Evolutionary conservation across 2,797 vertebrate genomes (phyloP).

Genomic region (Diceros bicornis): DNA sequence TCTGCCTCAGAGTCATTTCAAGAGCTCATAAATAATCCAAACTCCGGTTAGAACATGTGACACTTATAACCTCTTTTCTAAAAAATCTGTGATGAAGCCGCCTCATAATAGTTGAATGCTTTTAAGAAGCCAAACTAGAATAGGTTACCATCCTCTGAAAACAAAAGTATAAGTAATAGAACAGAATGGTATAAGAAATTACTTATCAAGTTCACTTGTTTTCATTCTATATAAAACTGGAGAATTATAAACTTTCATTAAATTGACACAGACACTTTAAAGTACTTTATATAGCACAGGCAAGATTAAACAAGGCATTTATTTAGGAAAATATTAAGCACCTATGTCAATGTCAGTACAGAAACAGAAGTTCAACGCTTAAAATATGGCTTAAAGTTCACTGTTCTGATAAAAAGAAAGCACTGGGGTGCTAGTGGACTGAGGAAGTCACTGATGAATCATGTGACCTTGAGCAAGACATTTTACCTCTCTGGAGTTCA

Average conservation of each 20-base stretch:
- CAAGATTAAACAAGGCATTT: slow-evolving; percentile 10
- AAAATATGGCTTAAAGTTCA: slow-evolving; percentile 2
- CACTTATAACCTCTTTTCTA: not conserved
- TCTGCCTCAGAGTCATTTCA: not conserved
- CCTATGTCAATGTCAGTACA: not conserved
- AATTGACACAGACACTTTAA: not conserved
- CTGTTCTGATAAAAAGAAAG: slow-evolving; percentile 1
- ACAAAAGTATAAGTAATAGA: not conserved
- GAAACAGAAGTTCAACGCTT: slow-evolving; percentile 28
- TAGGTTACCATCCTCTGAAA: not conserved
- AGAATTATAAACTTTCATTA: not conserved
- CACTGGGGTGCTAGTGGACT: not conserved
- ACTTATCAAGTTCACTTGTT: not conserved
- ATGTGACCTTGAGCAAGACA: not conserved
- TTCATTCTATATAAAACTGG: slow-evolving; percentile 39
- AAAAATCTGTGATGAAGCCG: not conserved
- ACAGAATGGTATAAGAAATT: slow-evolving; percentile 22
- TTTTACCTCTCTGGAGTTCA: not conserved
- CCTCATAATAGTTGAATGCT: not conserved
- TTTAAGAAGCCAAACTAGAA: not conserved
- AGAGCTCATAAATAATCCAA: not conserved
- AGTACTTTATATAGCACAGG: not conserved
- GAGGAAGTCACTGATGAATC: not conserved
- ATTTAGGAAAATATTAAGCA: not conserved
- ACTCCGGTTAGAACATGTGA: not conserved